phyloP scores from a whole-genome alignment of 1,140 invertebrate species.

The Aricia agestis region DNA sequence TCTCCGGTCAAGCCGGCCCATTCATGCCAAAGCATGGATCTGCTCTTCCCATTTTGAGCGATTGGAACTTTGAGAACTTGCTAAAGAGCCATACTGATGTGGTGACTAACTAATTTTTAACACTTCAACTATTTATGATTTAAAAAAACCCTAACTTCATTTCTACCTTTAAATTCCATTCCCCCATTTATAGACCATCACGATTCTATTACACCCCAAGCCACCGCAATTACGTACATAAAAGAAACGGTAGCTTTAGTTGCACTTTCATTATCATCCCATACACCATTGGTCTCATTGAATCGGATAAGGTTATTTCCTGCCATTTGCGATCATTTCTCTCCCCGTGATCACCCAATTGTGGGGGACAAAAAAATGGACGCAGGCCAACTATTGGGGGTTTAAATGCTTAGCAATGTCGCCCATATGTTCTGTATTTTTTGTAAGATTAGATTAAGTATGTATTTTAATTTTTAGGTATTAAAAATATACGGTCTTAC shows the following conservation, averaged over 20 bases:
- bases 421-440: no score
- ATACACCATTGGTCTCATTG: conserved; percentile 63
- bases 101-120: no score
- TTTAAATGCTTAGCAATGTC: neutral
- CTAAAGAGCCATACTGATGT: no score
- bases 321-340: conserved; percentile 71
- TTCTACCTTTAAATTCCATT: neutral
- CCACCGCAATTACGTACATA: conserved; percentile 60
- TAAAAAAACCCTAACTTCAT: neutral
- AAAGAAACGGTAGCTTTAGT: conserved; percentile 47
- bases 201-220: conserved; percentile 28
- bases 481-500: no score
- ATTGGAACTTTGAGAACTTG: no score
- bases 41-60: no score
- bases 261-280: conserved; percentile 71
- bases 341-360: conserved; percentile 58
- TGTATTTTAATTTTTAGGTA: no score
- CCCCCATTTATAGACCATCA: neutral
- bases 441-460: no score
- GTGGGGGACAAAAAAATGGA: conserved; percentile 50
- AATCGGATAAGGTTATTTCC: conserved; percentile 75
- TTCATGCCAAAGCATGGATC: no score
- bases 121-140: neutral
- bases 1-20: no score
- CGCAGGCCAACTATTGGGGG: conserved; percentile 26